These are phyloP conservation scores for Anoplopoma fimbria DNA, from an alignment of 2,113 vertebrate species.

Conservation along the genomic window DNA sequence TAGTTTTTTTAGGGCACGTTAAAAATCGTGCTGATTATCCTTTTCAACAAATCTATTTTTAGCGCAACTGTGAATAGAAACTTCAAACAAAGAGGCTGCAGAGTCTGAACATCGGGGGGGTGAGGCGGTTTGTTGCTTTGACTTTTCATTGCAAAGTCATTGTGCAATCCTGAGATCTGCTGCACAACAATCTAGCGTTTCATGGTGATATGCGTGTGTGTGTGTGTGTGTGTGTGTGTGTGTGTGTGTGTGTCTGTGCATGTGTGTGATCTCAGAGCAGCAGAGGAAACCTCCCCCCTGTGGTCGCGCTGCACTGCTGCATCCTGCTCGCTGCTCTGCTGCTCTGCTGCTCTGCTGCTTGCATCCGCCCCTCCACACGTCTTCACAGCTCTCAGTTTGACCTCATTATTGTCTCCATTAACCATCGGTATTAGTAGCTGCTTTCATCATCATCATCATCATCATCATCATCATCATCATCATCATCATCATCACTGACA, in stretches of 20 bases:
- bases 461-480: slow-evolving; percentile 12
- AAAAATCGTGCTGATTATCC: too few relatives aligned
- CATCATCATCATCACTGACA: slow-evolving; percentile 11
- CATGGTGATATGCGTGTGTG: neutral
- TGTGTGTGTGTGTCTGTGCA: slow-evolving; percentile 16
- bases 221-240: neutral
- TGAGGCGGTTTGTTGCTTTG: neutral
- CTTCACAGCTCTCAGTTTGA: slow-evolving; percentile 60
- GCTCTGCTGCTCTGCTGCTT: slow-evolving; percentile 53
- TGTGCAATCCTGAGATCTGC: slow-evolving; percentile 44
- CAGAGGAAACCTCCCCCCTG: slow-evolving; percentile 74
- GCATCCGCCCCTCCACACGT: slow-evolving; percentile 57
- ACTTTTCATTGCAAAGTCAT: slow-evolving; percentile 14
- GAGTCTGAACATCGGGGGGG: slow-evolving; percentile 11
- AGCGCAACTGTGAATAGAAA: slow-evolving; percentile 25
- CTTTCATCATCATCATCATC: neutral
- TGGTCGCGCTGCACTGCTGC: slow-evolving; percentile 74
- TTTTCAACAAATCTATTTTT: slow-evolving; percentile 45
- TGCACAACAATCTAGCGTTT: neutral
- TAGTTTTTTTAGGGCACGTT: too few relatives aligned
- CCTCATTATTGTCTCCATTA: slow-evolving; percentile 69
- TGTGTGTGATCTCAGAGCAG: slow-evolving; percentile 47
- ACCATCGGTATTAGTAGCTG: slow-evolving; percentile 44
- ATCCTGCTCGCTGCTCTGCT: slow-evolving; percentile 58
- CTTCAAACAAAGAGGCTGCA: slow-evolving; percentile 49